These are phyloP conservation scores for Paragorgia papillata DNA, from an alignment of 92 coral and sea anemone species.

Conservation along the genomic window DNA sequence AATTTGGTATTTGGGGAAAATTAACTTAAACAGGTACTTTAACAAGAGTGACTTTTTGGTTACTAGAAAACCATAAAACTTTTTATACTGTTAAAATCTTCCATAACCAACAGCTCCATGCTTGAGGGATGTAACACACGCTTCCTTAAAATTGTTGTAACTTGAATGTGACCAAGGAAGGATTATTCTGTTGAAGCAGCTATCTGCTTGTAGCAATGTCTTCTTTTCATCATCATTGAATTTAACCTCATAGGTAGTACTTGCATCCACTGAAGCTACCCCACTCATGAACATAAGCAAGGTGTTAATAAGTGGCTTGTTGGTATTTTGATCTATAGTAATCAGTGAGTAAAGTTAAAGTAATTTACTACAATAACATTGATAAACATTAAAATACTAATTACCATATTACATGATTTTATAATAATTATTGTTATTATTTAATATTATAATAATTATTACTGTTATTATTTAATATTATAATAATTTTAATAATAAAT, in stretches of 20 bases:
- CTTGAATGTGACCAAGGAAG: conserved; percentile 52
- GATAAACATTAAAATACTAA: too few relatives aligned
- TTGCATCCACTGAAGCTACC: conserved; percentile 27
- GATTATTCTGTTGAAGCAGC: conserved; percentile 59
- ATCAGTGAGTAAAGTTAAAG: not conserved
- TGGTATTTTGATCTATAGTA: conserved; percentile 48
- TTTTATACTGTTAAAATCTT: conserved; percentile 32
- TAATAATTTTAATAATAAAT: too few relatives aligned
- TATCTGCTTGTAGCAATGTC: conserved; percentile 56
- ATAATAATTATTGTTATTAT: too few relatives aligned
- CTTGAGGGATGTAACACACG: conserved; percentile 50
- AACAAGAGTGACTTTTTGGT: too few relatives aligned
- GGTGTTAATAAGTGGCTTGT: conserved; percentile 40
- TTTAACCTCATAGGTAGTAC: conserved; percentile 42
- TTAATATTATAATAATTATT: not conserved
- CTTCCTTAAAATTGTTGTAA: conserved; percentile 54
- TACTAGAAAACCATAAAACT: too few relatives aligned
- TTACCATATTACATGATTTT: too few relatives aligned
- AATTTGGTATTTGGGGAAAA: too few relatives aligned
- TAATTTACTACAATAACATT: too few relatives aligned
- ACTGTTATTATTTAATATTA: too few relatives aligned
- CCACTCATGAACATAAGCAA: conserved; percentile 58
- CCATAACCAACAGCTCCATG: conserved; percentile 64
- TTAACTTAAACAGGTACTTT: too few relatives aligned
- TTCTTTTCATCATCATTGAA: conserved; percentile 52